Conservation (phyloP, 2,888 invertebrate species). For the Erpobdella octoculata region DNA sequence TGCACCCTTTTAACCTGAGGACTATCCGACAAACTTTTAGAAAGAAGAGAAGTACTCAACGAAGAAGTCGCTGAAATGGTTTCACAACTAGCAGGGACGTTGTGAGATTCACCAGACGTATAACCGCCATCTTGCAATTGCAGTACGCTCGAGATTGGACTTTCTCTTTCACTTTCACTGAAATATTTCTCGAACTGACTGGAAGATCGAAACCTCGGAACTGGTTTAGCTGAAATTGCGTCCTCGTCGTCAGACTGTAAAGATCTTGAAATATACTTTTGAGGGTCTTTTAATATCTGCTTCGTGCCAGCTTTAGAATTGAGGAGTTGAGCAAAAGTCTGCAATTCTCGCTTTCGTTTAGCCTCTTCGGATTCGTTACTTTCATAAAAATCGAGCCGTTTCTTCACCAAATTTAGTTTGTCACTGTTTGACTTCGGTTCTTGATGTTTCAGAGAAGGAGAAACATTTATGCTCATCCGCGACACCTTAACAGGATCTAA, state of each 20-base stretch:
- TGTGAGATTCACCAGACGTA: not conserved
- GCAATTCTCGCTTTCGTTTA: not conserved
- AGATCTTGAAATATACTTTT: slow-evolving; percentile 5
- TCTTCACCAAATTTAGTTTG: not conserved
- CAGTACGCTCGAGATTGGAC: not conserved
- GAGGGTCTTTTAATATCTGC: not conserved
- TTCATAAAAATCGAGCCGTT: slow-evolving; percentile 5
- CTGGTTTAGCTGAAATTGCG: not conserved
- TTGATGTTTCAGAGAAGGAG: not conserved
- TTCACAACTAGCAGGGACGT: not conserved
- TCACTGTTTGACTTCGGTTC: not conserved
- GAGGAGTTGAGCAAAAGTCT: not conserved
- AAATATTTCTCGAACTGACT: slow-evolving; percentile 9
- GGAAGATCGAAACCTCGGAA: not conserved
- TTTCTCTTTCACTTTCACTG: slow-evolving; percentile 8
- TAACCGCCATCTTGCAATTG: not conserved
- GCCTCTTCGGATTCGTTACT: slow-evolving; percentile 9
- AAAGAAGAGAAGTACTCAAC: not conserved
- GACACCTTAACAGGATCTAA: not conserved
- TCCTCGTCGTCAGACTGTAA: slow-evolving; percentile 6
- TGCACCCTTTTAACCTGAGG: slow-evolving; percentile 15
- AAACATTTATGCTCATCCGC: not conserved
- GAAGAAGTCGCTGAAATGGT: not conserved
- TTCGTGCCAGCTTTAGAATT: not conserved
- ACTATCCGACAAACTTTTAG: slow-evolving; percentile 7